Base-by-base conservation (phyloP, 2,797 vertebrate genomes). In the Oceanodroma leucorhoa region DNA sequence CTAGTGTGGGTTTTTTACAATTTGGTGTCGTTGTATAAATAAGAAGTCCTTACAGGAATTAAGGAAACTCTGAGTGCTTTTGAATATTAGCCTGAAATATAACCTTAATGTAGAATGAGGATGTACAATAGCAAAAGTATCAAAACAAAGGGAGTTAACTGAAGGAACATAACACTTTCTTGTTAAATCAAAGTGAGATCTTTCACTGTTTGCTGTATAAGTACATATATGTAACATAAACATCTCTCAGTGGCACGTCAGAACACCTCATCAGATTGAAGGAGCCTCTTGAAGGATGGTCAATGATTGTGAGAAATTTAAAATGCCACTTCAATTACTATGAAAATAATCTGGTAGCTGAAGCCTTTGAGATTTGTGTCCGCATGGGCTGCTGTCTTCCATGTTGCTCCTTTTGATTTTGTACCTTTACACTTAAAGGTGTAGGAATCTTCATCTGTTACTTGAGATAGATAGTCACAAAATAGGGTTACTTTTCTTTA, bases 1-100 rank as follows among this genome's bases (percentile, higher is more conserved):
- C 4, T 34, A 3, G 3, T 48, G 14, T 8, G 2, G 2, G 5
- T n/a, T 32, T 43, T 51, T 50, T n/a, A 6, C 6, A 32, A 5
- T 36, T 43, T 29, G 19, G 5, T 51, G 2, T 0, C 23, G 20
- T 32, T 7, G 0, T 60, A 48, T 51, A 70, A 50, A 29, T 22
- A 43, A 10, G 18, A 75, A 75, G 55, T 48, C 5, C 36, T 60
- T 54, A 17, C 26, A 46, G 36, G 11, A 50, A 61, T 46, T 58
- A 61, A n/a, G 13, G 20, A 77, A 87, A n/a, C 3, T 43, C 5
- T 16, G 12, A 61, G 16, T 45, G 22, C 1, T 66, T 87, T 66
- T 71, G 32, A 66, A 32, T 66, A 62, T 38, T 41, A 24, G 7
- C 12, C 2, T 66, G 7, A 38, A 53, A 48, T 65, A 30, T 32